Conservation (phyloP, 2,113 vertebrate genomes). For the Heloderma charlesbogerti region DNA sequence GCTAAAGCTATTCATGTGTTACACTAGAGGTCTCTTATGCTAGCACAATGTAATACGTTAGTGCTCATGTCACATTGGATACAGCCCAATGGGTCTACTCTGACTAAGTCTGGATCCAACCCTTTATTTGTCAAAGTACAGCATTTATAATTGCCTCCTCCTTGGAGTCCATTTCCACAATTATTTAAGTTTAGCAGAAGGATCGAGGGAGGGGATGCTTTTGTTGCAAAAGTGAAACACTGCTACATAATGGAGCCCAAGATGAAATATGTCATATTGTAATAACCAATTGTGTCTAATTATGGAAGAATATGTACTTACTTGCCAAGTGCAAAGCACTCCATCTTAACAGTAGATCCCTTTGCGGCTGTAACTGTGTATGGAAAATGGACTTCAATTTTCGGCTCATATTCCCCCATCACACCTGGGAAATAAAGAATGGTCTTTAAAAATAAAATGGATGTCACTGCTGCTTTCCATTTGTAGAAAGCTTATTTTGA, state of each 20-base stretch:
- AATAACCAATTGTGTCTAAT: slow-evolving; percentile 70
- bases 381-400: slow-evolving; percentile 98
- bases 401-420: slow-evolving; percentile 98
- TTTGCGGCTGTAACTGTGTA: slow-evolving; percentile 89
- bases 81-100: no score
- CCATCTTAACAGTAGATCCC: slow-evolving; percentile 92
- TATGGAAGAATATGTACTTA: slow-evolving; percentile 84
- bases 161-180: slow-evolving; percentile 38
- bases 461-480: slow-evolving; percentile 45
- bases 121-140: background rate
- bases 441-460: slow-evolving; percentile 69
- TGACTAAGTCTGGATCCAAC: background rate
- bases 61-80: no score
- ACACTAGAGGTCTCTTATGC: no score
- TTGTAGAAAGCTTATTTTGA: slow-evolving; percentile 17
- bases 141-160: slow-evolving; percentile 40
- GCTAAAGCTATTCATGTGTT: no score
- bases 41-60: no score
- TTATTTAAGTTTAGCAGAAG: slow-evolving; percentile 31
- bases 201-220: slow-evolving; percentile 20
- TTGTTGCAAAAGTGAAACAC: slow-evolving; percentile 52
- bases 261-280: slow-evolving; percentile 57
- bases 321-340: slow-evolving; percentile 98
- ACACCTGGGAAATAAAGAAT: slow-evolving; percentile 85
- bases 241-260: slow-evolving; percentile 61